Base-by-base conservation (phyloP, 1,140 invertebrate species). In the Pachyrhynchus sulphureomaculatus region DNA sequence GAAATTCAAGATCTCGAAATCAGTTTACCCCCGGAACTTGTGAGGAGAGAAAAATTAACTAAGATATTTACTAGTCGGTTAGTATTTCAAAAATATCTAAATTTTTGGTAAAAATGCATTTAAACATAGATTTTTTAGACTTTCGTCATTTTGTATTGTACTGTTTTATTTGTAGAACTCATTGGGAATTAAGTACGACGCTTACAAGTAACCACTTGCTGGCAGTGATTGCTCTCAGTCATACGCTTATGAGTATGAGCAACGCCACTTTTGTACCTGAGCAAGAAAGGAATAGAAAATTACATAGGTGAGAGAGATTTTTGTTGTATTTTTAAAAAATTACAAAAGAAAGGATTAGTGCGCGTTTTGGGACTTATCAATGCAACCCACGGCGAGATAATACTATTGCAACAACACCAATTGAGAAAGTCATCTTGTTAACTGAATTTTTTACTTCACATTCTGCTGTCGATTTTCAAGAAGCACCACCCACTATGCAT, bases 201-300 rank as follows among this genome's bases (percentile, higher is more conserved):
- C 76, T 99, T 12, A 98, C 95, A 0, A 98, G 94, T 2, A 96
- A 96, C 76, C 97, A 99, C 78, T 84, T 99, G 23, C 79, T 99
- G 45, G 89, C 95, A 29, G 88, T 99, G 36, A 93, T 99, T 24
- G 90, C 96, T 13, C 80, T 98, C 21, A 91, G 95, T 8, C 98
- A 99, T 77, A 99, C 97, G 0, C 81, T 99, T 15, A 98, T 98
- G 93, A 96, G 94, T 0, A 97, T 99, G 93, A 95, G 91, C 73
- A 94, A 93, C 71, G 93, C 95, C 21, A 93, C 92, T 15, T 98
- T 98, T 75, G 83, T 92, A 56, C 87, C 89, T 0, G 90, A 92
- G 69, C 89, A 90, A 76, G 91, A 93, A 74, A 80, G 89, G 17
- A 86, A 85, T 68, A 81, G 90, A 42, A 88, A 89, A 75, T 75